Base-by-base conservation (phyloP, 1,140 invertebrate genomes). In the Lerema accius region DNA sequence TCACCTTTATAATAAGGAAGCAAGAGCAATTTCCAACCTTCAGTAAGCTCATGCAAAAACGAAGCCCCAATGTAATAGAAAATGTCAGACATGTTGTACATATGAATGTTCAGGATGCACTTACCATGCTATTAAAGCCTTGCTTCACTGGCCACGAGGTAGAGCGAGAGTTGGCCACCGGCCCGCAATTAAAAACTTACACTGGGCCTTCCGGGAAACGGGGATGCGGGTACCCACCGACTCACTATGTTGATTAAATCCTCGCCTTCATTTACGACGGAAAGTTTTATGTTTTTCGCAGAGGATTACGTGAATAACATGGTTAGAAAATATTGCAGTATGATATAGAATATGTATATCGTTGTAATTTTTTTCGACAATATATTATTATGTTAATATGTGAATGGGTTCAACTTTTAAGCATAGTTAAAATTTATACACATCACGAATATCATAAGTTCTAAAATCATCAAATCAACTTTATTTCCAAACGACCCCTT, bases 151-250 rank as follows among this genome's bases (percentile, higher is more conserved):
- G 28, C 28, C 9, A 32, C 28, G 9, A 32, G 28, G n/a, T n/a
- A n/a, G n/a, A 23, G 19, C 2, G 19, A 23, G 19, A 23, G 2
- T 23, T 23, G 5, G 32, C 50, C 69, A 65, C 69, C 68, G 69
- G 65, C 63, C 69, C 69, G 69, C 66, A 70, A 80, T 84, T 80
- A 78, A 76, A 78, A 71, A 60, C 56, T 70, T 55, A 71, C 56
- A 28, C 59, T 51, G 60, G 60, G 67, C 80, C 82, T 85, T 87
- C 82, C 77, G 61, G 76, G 84, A 83, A 86, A 72, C 53, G 39
- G 49, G 32, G 50, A 11, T 28, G 39, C 35, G 32, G 35, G 35
- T 42, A 26, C 37, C 50, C 50, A 14, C n/a, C n/a, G n/a, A n/a
- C n/a, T n/a, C n/a, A 32, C 9, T 14, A 13, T 14, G 28, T 32